These are phyloP conservation scores for Parazoanthus swiftii DNA, from an alignment of 92 coral and sea anemone species.

Conservation along the genomic window DNA sequence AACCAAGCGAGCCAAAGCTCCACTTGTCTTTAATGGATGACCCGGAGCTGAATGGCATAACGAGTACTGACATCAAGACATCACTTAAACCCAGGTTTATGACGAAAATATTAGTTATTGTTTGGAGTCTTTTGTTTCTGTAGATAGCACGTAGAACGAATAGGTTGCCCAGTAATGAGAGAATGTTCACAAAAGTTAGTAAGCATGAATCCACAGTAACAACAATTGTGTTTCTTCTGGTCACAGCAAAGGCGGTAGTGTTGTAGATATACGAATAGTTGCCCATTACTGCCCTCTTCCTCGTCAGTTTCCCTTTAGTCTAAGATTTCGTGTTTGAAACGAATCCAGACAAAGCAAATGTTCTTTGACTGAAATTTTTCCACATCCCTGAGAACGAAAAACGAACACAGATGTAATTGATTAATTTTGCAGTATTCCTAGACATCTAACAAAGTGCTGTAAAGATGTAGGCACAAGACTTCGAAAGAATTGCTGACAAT, in stretches of 20 bases:
- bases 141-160: constrained; percentile 7
- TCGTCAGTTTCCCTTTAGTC: background rate
- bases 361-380: background rate
- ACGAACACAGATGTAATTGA: no score
- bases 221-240: background rate
- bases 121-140: constrained; percentile 8
- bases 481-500: no score
- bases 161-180: constrained; percentile 10
- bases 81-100: constrained; percentile 11
- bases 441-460: no score
- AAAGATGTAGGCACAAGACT: no score
- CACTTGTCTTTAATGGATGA: constrained; percentile 13
- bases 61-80: constrained; percentile 1
- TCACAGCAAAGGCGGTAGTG: background rate
- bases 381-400: background rate
- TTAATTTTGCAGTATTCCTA: no score
- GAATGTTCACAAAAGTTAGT: background rate
- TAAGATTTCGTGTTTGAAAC: background rate
- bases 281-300: background rate
- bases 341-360: background rate
- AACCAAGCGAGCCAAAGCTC: constrained; percentile 7
- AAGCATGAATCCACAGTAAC: constrained; percentile 1
- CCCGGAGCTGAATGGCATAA: constrained; percentile 8
- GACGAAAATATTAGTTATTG: constrained; percentile 16
- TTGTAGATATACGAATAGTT: background rate